Evolutionary conservation across 2,113 vertebrate species (phyloP).

Genomic region (Tiliqua scincoides): DNA sequence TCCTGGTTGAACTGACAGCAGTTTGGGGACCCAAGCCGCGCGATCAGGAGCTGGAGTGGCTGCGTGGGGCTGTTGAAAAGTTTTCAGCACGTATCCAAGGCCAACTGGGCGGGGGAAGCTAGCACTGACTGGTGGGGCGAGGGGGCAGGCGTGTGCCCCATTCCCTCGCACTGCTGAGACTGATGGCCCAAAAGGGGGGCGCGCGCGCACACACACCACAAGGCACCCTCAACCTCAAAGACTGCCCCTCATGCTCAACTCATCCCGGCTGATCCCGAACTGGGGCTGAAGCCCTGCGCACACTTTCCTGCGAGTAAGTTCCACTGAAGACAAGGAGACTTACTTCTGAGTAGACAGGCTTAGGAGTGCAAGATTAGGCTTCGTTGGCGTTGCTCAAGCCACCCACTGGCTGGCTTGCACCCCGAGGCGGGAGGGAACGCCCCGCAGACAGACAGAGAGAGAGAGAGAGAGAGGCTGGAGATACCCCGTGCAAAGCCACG

Average conservation of each 20-base stretch:
- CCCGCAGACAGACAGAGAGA: no score
- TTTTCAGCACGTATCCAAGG: not conserved
- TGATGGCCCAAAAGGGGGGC: not conserved
- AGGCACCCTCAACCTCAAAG: not conserved
- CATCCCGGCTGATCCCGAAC: not conserved
- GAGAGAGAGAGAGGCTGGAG: no score
- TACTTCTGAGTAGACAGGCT: no score
- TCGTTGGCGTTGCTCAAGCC: not conserved
- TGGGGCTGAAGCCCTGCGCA: no score
- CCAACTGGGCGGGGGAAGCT: no score
- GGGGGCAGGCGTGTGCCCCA: not conserved
- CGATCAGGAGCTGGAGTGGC: not conserved
- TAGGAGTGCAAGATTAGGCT: no score
- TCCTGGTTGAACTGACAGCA: not conserved
- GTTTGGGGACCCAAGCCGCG: no score
- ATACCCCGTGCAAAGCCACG: not conserved
- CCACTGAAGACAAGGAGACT: no score
- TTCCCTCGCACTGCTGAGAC: not conserved
- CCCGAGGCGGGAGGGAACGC: not conserved
- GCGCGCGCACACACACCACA: not conserved
- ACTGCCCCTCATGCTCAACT: not conserved
- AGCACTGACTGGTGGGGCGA: not conserved
- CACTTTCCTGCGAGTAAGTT: no score
- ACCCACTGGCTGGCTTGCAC: not conserved
- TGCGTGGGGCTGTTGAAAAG: not conserved